Evolutionary conservation across 2,797 vertebrate species (phyloP), one percentile per base, ranked within the genome.

Genomic region (Chelon labrosus): DNA sequence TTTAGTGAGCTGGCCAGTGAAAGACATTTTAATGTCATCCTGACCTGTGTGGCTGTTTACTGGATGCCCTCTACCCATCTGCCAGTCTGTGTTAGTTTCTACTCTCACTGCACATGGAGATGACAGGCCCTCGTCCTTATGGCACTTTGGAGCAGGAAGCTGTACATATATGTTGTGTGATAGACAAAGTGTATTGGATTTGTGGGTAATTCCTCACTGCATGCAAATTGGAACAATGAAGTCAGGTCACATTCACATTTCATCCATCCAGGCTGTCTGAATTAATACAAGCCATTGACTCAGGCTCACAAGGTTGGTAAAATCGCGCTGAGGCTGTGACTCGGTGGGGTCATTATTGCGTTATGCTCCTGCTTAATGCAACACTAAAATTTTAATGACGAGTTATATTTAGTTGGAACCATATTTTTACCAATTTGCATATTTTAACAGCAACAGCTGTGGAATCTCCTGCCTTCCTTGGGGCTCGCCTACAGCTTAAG

Each of bases 361-460:
- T 83, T 83, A 73, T 76, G 46, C 59, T 83, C 57, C 65, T 82
- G 35, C 79, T 81, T 86, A 89, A 91, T 90, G 86, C 77, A 73
- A 64, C 80, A 66, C 61, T 85, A 52, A 85, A 75, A 81, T 35
- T 86, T 87, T 89, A 89, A 91, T 85, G 81, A 55, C 1, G 0
- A n/a, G 62, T 83, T 89, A 90, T 90, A 86, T 90, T 92, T 90
- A 89, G 87, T 72, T 39, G 37, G 69, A 76, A 77, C 67, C 83
- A 73, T 82, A 86, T 91, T 90, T 35, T 83, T 19, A 56, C 41
- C 79, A 82, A 91, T 93, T 88, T 88, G 71, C 85, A 91, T 87
- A 84, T 85, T 86, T 84, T 70, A 90, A 56, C 51, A 70, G 79
- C 67, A 77, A 78, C 92, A 92, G 87, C 90, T 92, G 89, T 83